Evolutionary conservation across 2,797 vertebrate genomes (phyloP), one percentile per base, ranked within the genome.

Genomic region (Oophaga sylvatica): DNA sequence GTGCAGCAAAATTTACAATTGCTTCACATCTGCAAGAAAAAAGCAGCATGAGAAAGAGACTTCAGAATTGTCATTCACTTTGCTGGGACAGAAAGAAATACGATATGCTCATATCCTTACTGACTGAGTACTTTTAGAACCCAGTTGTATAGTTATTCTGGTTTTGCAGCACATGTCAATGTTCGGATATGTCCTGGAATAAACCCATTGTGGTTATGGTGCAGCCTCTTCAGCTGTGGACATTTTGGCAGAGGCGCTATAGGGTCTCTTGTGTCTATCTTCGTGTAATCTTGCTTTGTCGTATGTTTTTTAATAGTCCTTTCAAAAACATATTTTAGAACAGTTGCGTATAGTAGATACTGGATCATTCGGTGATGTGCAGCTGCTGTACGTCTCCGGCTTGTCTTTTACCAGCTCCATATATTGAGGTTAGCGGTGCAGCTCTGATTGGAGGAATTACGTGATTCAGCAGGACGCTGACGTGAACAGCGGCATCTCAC

Each of bases 401-500:
- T 35, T 59, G 68, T 57, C 31, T 71, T 57, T 70, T 73, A 56
- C 19, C 7, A 41, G 48, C 19, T 71, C 45, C 31, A 16, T 83
- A 73, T n/a, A 60, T 83, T 19, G 81, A 60, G 17, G 53, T 41
- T 73, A 22, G 67, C 22, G 17, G 60, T 68, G 56, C 81, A 83
- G 81, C 29, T 41, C n/a, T 71, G 10, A 70, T 70, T 41, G 65
- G 19, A 41, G 67, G 68, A 73, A 60, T 35, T 31, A 53, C 53
- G 62, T 60, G 81, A 83, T 59, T 83, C 81, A 73, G 81, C 81
- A 83, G 68, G 53, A 31, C 56, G 11, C 5, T 83, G 81, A 83
- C 65, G 20, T 26, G 48, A 83, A 83, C 63, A 57, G 31, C 67
- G 67, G 80, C 81, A 29, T 82, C 35, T 83, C 81, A 31, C 29